phyloP scores from a whole-genome alignment of 23 tunicate genomes.

The Styela plicata region DNA sequence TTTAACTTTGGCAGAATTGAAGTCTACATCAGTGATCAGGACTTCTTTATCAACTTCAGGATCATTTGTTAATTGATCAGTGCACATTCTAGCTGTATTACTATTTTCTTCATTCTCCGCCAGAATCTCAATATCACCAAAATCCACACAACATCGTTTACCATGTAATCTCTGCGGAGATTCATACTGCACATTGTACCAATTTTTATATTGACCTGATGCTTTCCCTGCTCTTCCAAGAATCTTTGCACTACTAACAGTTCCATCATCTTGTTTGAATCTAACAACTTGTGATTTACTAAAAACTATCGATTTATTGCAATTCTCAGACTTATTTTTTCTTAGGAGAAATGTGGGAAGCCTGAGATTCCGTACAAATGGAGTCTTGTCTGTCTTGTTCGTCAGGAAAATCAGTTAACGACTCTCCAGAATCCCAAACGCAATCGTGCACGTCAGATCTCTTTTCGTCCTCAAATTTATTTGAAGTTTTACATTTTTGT shows the following conservation, averaged over 20 bases:
- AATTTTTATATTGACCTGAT: not conserved
- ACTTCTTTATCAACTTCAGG: not conserved
- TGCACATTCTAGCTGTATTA: not conserved
- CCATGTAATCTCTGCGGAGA: not conserved
- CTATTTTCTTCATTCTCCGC: not conserved
- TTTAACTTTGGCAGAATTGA: not conserved
- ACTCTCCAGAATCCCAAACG: no score
- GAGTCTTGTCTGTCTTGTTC: no score
- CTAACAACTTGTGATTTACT: not conserved
- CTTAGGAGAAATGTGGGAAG: not conserved
- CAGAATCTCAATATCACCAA: not conserved
- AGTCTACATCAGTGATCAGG: not conserved
- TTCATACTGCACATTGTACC: not conserved
- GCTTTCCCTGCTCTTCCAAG: conserved; percentile 1
- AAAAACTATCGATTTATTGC: not conserved
- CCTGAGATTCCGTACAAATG: not conserved
- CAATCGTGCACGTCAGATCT: no score
- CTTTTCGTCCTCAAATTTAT: no score
- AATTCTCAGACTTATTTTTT: not conserved
- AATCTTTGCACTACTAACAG: not conserved
- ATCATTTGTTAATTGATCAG: not conserved
- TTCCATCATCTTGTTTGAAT: not conserved
- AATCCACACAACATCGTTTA: not conserved
- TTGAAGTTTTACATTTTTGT: no score
- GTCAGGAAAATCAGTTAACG: no score